Base-by-base conservation (phyloP, 2,113 vertebrate genomes). In the Solea solea region DNA sequence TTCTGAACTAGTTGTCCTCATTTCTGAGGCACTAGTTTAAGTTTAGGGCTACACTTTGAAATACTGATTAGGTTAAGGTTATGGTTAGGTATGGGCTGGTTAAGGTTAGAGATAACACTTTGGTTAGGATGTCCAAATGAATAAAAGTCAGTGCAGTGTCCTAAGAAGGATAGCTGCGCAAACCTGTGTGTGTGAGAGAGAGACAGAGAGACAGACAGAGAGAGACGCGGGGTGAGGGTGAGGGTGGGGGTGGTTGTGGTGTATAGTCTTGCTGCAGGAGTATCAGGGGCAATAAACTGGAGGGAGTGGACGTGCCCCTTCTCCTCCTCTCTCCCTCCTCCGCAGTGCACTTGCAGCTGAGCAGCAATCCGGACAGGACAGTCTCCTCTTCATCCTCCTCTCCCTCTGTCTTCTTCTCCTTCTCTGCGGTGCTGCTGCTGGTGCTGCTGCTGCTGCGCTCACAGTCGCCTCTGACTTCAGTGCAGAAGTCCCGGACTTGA, bases 331-430 rank as follows among this genome's bases (percentile, higher is more conserved):
- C 74, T 57, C 50, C 44, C 66, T 88, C 83, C 87, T 90, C 88
- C 69, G 74, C 83, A 86, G 77, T 86, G 86, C 91, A 88, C 89
- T 88, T 90, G 85, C 87, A 88, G 66, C 83, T 71, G 65, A 77
- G 76, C 81, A 72, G 49, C 79, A 40, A 80, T 89, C 83, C 70
- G 84, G 72, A 87, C 90, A 89, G 90, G 87, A 92, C 84, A 53
- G 69, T 79, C 74, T 71, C 45, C 65, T 69, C 64, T 60, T 50
- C 69, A 56, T 74, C 46, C 45, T 72, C 58, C 41, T 61, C 56
- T 34, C 71, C 57, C 11, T 25, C 39, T 62, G 27, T 25, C 48
- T 13, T 34, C 46, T 57, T 49, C 34, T 51, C 25, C 13, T 42
- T 34, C 34, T 8, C 6, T 39, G 2, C 40, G 5, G 52, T 28